A percentile compares a stretch with the other conserved stretches of the same genome.
phyloP scores from a whole-genome alignment of 1,140 invertebrate genomes.

The Zaprionus camerounensis region DNA sequence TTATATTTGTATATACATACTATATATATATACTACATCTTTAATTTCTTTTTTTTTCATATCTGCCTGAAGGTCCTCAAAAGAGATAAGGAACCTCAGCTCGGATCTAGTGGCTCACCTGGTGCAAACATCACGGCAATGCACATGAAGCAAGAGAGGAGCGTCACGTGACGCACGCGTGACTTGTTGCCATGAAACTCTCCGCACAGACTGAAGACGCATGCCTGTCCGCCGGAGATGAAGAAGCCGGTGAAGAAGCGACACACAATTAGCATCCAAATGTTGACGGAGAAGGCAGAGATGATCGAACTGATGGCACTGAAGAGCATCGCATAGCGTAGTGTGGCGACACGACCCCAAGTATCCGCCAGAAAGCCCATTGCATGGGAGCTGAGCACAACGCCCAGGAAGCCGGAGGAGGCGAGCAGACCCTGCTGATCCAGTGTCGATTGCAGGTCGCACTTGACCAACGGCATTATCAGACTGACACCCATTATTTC shows the following conservation, averaged over 20 bases:
- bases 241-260: conserved; percentile 91
- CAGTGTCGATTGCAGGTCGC: conserved; percentile 87
- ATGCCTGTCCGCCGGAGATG: conserved; percentile 87
- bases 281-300: conserved; percentile 89
- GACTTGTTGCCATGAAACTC: conserved; percentile 87
- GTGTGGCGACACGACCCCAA: conserved; percentile 88
- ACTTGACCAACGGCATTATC: conserved; percentile 74
- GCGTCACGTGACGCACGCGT: conserved; percentile 85
- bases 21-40: too few species aligned
- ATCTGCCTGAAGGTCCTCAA: too few species aligned
- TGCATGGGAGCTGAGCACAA: conserved; percentile 86
- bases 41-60: too few species aligned
- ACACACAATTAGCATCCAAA: conserved; percentile 88
- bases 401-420: conserved; percentile 88
- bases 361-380: conserved; percentile 93
- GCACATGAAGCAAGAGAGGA: conserved; percentile 88
- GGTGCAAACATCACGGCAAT: conserved; percentile 88
- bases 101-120: conserved; percentile 80
- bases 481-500: conserved; percentile 77
- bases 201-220: conserved; percentile 88
- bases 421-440: conserved; percentile 88
- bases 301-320: conserved; percentile 88
- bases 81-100: too few species aligned
- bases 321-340: conserved; percentile 88
- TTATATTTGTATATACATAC: too few species aligned